phyloP scores from a whole-genome alignment of 2,888 invertebrate species.

The Meliscaeva auricollis region DNA sequence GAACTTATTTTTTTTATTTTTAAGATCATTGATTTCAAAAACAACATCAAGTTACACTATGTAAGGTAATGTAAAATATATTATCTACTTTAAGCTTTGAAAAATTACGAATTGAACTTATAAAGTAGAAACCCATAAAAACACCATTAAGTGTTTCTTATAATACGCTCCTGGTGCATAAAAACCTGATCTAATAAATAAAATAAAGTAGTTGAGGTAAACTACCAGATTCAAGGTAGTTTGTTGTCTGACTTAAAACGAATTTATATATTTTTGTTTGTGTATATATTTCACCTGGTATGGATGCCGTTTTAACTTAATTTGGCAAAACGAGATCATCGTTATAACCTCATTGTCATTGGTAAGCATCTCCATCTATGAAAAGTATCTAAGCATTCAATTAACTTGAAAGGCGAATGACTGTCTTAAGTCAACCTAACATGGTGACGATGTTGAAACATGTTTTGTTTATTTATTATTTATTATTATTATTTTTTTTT shows the following conservation, averaged over 20 bases:
- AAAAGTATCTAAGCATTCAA: not conserved
- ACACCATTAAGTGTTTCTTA: too few species aligned
- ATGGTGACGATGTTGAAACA: constrained; percentile 10
- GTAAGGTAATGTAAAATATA: too few species aligned
- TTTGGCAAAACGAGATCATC: constrained; percentile 26
- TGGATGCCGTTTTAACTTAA: constrained; percentile 1
- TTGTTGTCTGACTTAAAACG: constrained; percentile 2
- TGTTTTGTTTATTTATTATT: constrained; percentile 2
- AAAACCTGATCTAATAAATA: too few species aligned
- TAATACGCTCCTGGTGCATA: too few species aligned
- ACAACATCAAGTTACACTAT: too few species aligned
- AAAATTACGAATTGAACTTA: too few species aligned
- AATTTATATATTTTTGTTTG: not conserved
- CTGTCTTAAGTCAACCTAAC: not conserved
- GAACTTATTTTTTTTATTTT: too few species aligned
- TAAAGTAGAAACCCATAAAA: too few species aligned
- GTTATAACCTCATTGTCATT: not conserved
- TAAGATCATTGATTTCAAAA: too few species aligned
- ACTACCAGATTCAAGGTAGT: constrained; percentile 15
- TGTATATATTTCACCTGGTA: not conserved
- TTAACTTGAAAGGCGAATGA: constrained; percentile 16
- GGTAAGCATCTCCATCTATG: constrained; percentile 10
- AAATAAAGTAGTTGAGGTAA: constrained; percentile 2
- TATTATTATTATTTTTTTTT: not conserved
- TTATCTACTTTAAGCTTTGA: too few species aligned